These are phyloP conservation scores for Heterodera schachtii DNA, from an alignment of 1,140 invertebrate genomes.

Conservation along the genomic window DNA sequence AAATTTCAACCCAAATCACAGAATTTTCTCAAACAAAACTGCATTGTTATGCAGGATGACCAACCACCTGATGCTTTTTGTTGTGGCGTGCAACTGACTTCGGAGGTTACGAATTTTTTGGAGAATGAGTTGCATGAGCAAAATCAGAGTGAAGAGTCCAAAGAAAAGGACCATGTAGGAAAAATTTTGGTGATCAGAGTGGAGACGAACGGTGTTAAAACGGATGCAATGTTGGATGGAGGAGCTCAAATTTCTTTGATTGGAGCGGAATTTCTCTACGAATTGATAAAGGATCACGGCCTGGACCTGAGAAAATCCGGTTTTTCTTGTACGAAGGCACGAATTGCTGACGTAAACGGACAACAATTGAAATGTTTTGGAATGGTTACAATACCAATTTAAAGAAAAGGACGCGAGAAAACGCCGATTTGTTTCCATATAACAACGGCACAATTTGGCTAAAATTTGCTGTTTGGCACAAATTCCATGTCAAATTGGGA, in stretches of 20 bases:
- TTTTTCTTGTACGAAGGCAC: too few relatives aligned
- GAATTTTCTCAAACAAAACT: not conserved
- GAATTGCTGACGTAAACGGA: constrained; percentile 9
- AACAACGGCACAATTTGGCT: not conserved
- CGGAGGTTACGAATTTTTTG: too few relatives aligned
- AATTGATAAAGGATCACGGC: not conserved
- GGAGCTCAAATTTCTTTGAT: constrained; percentile 3
- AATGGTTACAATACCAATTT: too few relatives aligned
- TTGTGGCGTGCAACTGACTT: not conserved
- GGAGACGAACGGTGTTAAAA: not conserved
- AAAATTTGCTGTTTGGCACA: not conserved
- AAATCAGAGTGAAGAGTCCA: not conserved
- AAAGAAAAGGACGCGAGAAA: too few relatives aligned
- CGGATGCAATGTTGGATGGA: not conserved
- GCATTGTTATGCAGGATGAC: not conserved
- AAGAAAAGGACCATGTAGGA: not conserved
- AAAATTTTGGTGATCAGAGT: not conserved
- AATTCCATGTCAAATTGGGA: not conserved
- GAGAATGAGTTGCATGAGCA: too few relatives aligned
- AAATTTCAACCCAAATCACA: not conserved
- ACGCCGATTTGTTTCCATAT: not conserved
- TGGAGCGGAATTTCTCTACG: not conserved
- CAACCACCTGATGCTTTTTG: not conserved
- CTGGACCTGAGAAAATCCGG: not conserved
- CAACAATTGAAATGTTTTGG: too few relatives aligned